Evolutionary conservation across 1,140 invertebrate genomes (phyloP).

Genomic region (Scaptodrosophila lebanonensis): DNA sequence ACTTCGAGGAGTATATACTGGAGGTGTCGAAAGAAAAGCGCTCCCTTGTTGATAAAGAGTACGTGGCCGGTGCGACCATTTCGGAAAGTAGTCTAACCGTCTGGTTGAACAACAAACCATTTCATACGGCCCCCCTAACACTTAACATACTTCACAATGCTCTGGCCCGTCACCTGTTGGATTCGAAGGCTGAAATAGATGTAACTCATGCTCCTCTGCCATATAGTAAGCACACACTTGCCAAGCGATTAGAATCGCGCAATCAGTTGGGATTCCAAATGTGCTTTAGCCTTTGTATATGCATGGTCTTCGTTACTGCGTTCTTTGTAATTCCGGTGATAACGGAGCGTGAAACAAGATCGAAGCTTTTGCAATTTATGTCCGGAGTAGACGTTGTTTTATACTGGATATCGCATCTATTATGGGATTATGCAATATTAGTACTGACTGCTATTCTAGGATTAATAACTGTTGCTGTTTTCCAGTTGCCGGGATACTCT

Average conservation of each 20-base stretch:
- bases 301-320: too few species aligned
- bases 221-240: neutral
- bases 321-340: too few species aligned
- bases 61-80: conserved; percentile 78
- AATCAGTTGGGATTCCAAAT: neutral
- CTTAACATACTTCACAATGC: conserved; percentile 81
- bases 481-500: conserved; percentile 70
- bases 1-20: neutral
- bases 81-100: conserved; percentile 60
- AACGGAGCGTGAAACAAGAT: too few species aligned
- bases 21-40: neutral
- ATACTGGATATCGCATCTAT: conserved; percentile 83
- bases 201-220: neutral
- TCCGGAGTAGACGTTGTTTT: too few species aligned
- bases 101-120: conserved; percentile 82
- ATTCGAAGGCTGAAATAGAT: neutral
- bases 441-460: too few species aligned
- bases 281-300: neutral
- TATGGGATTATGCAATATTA: conserved; percentile 81
- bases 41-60: conserved; percentile 30
- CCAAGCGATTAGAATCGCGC: neutral
- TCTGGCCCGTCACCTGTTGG: conserved; percentile 42
- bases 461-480: conserved; percentile 4
- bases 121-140: conserved; percentile 82
- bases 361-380: too few species aligned